Conservation (phyloP, 2,113 vertebrate species). For the Phylloscopus trochiloides region DNA sequence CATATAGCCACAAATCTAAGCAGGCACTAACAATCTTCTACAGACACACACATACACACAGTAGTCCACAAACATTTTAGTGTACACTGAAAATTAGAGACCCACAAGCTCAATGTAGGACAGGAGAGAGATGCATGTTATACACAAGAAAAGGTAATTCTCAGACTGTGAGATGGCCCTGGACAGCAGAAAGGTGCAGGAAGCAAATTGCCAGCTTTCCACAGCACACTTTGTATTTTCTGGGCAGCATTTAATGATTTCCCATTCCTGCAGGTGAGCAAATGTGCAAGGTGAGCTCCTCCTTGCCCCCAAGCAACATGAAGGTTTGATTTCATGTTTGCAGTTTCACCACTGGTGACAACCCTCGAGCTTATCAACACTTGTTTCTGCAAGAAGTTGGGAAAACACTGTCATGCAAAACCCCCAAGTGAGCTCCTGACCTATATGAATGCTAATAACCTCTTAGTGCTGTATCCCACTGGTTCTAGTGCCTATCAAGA, state of each 20-base stretch:
- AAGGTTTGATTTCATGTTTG: background rate
- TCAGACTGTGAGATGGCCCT: rapidly evolving
- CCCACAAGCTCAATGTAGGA: background rate
- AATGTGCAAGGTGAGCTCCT: background rate
- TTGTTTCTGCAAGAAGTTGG: conserved; percentile 13
- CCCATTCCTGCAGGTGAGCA: background rate
- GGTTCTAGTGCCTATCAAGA: background rate
- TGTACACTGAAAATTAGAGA: background rate
- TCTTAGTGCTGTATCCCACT: background rate
- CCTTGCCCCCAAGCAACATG: background rate
- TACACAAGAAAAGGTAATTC: background rate
- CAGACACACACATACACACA: background rate
- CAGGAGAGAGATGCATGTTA: background rate
- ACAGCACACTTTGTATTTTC: background rate
- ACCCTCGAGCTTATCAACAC: background rate
- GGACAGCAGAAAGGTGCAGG: background rate
- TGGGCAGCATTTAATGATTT: background rate
- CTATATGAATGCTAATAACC: conserved; percentile 23
- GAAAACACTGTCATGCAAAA: conserved; percentile 15
- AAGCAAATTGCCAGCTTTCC: background rate
- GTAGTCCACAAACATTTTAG: background rate
- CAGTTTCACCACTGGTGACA: background rate
- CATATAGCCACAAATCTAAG: background rate
- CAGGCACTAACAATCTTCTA: background rate
- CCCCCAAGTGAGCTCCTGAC: background rate